These are phyloP conservation scores for Monarcha castaneiventris DNA, from an alignment of 2,113 vertebrate genomes.

Conservation along the genomic window DNA sequence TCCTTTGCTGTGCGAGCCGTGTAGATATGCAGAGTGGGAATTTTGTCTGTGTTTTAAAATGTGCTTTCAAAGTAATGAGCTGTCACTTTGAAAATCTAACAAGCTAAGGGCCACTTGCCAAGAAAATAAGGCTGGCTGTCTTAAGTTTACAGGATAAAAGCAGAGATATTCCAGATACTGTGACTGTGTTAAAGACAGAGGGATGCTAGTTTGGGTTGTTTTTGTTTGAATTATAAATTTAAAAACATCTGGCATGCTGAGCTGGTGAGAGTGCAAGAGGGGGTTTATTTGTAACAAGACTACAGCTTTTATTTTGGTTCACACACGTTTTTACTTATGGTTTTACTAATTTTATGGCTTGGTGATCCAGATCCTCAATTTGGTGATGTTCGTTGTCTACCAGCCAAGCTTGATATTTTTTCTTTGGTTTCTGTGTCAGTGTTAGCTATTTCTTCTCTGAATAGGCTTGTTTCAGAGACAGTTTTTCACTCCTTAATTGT, in stretches of 20 bases:
- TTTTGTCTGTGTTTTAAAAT: background rate
- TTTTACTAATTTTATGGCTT: background rate
- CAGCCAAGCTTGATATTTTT: background rate
- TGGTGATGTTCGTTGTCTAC: background rate
- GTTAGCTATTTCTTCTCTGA: background rate
- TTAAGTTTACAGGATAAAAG: background rate
- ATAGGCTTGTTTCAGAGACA: background rate
- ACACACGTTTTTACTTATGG: background rate
- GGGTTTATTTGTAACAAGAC: background rate
- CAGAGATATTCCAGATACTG: background rate
- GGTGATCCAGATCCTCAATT: background rate
- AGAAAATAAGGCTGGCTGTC: background rate
- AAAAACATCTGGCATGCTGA: background rate
- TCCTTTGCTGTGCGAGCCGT: background rate
- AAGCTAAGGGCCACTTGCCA: background rate
- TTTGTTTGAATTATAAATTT: background rate
- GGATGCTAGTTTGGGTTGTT: background rate
- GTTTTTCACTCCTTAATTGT: background rate
- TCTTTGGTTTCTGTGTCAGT: background rate
- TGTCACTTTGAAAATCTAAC: slow-evolving; percentile 3
- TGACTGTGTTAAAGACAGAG: background rate
- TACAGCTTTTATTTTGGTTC: background rate
- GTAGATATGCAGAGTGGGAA: background rate
- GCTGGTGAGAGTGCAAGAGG: background rate
- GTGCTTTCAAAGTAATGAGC: background rate